Conservation (phyloP, 2,888 invertebrate genomes). For the Smittia aterrima region DNA sequence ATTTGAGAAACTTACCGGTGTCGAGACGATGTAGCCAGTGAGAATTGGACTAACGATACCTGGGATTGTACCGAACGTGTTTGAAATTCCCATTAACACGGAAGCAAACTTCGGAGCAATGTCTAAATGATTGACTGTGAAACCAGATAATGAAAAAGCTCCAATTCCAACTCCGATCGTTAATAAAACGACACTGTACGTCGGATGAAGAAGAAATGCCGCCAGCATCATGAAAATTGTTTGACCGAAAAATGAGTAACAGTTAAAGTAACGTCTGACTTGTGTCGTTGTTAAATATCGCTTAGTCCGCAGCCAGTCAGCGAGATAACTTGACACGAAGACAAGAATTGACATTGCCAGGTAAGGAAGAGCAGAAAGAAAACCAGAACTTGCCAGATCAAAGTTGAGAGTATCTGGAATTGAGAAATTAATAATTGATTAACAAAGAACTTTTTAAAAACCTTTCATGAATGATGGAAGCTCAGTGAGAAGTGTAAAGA, state of each 20-base stretch:
- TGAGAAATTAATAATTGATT: constrained; percentile 55
- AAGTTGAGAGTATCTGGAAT: constrained; percentile 51
- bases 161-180: constrained; percentile 31
- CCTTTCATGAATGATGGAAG: constrained; percentile 75
- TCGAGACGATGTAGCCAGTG: constrained; percentile 61
- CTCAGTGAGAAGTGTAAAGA: constrained; percentile 72
- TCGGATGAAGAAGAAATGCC: neutral
- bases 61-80: constrained; percentile 86
- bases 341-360: constrained; percentile 74
- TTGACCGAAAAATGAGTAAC: neutral
- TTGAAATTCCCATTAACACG: constrained; percentile 85
- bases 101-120: constrained; percentile 84
- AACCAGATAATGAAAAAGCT: constrained; percentile 64
- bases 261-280: neutral
- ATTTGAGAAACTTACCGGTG: constrained; percentile 63
- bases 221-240: neutral
- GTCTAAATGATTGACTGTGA: constrained; percentile 82
- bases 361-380: constrained; percentile 76
- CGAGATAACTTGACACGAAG: constrained; percentile 70
- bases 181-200: neutral
- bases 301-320: constrained; percentile 66
- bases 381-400: constrained; percentile 54
- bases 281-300: constrained; percentile 55
- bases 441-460: constrained; percentile 48
- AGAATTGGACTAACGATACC: constrained; percentile 85